These are phyloP conservation scores for Hydraecia micacea DNA, from an alignment of 2,888 invertebrate species.

Conservation along the genomic window DNA sequence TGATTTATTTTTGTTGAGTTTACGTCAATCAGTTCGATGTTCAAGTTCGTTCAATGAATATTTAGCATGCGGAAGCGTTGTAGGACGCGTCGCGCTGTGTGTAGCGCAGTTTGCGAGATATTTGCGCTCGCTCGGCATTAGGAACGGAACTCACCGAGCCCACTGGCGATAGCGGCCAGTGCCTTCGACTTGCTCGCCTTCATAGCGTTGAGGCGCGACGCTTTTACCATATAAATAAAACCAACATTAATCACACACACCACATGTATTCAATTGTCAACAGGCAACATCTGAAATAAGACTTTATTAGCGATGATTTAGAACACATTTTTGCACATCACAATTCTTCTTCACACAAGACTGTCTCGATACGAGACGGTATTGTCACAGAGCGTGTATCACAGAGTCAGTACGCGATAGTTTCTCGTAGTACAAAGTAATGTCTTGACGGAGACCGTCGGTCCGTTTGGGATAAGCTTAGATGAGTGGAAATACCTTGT, in stretches of 20 bases:
- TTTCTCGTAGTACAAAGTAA: conserved; percentile 77
- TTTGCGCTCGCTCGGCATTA: conserved; percentile 62
- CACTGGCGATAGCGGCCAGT: conserved; percentile 97
- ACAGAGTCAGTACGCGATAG: conserved; percentile 81
- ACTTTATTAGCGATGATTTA: conserved; percentile 85
- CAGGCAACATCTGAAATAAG: conserved; percentile 88
- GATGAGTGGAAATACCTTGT: conserved; percentile 94
- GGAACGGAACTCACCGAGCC: conserved; percentile 95
- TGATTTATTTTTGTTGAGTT: neutral
- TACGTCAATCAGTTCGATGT: conserved; percentile 2
- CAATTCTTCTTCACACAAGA: conserved; percentile 75
- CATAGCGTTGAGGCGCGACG: conserved; percentile 93
- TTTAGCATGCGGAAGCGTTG: neutral
- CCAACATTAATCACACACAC: conserved; percentile 89
- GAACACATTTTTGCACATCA: conserved; percentile 77
- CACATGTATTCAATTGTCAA: conserved; percentile 83
- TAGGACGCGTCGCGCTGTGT: neutral
- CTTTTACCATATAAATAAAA: conserved; percentile 92
- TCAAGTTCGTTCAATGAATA: conserved; percentile 1
- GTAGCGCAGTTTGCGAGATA: conserved; percentile 64
- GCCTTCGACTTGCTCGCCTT: conserved; percentile 94
- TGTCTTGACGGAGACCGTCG: conserved; percentile 77
- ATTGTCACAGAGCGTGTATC: conserved; percentile 75
- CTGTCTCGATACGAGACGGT: conserved; percentile 63
- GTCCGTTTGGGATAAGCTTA: conserved; percentile 79